phyloP scores from a whole-genome alignment of 1,140 invertebrate genomes.

The Sminthurides bifidus region DNA sequence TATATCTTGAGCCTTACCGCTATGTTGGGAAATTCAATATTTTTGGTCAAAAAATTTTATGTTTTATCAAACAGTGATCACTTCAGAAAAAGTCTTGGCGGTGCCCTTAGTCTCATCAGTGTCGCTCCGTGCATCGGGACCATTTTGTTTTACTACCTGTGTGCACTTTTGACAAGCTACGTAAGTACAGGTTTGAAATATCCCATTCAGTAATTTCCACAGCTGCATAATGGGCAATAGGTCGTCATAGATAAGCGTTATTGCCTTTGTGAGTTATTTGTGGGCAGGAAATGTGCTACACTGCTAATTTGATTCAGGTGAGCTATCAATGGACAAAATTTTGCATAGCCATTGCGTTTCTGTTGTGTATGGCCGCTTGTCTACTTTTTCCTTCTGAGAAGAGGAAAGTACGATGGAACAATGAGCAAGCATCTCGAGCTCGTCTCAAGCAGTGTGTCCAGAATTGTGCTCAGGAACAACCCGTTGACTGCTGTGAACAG shows the following conservation, averaged over 20 bases:
- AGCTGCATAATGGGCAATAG: too few relatives aligned
- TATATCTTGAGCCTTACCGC: not conserved
- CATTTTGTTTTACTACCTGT: conserved; percentile 3
- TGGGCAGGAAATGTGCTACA: too few relatives aligned
- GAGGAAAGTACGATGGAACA: not conserved
- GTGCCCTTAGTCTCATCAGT: not conserved
- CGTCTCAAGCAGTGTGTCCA: too few relatives aligned
- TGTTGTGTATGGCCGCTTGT: not conserved
- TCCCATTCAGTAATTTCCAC: too few relatives aligned
- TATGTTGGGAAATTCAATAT: not conserved
- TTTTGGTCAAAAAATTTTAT: not conserved
- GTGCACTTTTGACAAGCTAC: not conserved
- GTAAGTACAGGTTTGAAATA: too few relatives aligned
- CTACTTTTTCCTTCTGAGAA: not conserved
- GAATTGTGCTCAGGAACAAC: not conserved
- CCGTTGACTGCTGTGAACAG: not conserved
- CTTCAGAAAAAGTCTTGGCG: not conserved
- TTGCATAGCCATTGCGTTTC: conserved; percentile 1
- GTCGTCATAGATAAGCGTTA: too few relatives aligned
- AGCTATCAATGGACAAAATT: conserved; percentile 4
- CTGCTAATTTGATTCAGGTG: not conserved
- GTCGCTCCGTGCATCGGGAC: conserved; percentile 2
- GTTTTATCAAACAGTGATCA: not conserved
- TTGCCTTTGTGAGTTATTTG: too few relatives aligned
- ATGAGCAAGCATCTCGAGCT: too few relatives aligned